These are phyloP conservation scores for Keiferia lycopersicella DNA, from an alignment of 2,888 invertebrate genomes.

Conservation along the genomic window DNA sequence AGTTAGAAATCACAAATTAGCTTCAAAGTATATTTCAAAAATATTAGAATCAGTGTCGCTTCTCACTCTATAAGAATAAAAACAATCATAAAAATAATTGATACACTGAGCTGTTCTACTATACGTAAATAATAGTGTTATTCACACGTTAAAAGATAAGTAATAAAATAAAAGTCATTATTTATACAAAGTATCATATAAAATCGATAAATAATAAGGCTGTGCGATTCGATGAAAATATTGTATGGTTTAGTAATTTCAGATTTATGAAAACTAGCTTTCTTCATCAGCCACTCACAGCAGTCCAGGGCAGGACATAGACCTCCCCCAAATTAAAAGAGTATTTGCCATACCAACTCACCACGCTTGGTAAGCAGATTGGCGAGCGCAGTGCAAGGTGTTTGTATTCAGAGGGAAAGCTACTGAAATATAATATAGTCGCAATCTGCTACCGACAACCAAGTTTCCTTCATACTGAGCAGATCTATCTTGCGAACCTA, in stretches of 20 bases:
- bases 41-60: slow-evolving; percentile 77
- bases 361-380: no score
- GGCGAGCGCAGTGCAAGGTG: no score
- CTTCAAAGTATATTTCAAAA: slow-evolving; percentile 71
- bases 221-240: slow-evolving; percentile 8
- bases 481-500: no score
- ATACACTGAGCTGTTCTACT: slow-evolving; percentile 74
- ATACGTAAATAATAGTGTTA: slow-evolving; percentile 76
- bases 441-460: no score
- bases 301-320: no score
- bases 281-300: no score
- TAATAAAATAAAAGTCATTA: slow-evolving; percentile 63
- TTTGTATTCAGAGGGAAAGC: no score
- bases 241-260: not conserved
- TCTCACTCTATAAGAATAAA: slow-evolving; percentile 57
- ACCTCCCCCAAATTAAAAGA: no score
- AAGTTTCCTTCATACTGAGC: no score
- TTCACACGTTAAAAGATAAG: slow-evolving; percentile 72
- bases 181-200: slow-evolving; percentile 63
- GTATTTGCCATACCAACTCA: no score
- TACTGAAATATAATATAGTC: no score
- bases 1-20: slow-evolving; percentile 73
- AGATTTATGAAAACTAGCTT: no score
- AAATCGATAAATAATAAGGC: slow-evolving; percentile 30
- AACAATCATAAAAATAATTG: slow-evolving; percentile 41